Percentiles rank a stretch among this genome's conserved stretches.
Evolutionary conservation across 1,140 invertebrate species (phyloP).

Genomic region (Gryllus bimaculatus): DNA sequence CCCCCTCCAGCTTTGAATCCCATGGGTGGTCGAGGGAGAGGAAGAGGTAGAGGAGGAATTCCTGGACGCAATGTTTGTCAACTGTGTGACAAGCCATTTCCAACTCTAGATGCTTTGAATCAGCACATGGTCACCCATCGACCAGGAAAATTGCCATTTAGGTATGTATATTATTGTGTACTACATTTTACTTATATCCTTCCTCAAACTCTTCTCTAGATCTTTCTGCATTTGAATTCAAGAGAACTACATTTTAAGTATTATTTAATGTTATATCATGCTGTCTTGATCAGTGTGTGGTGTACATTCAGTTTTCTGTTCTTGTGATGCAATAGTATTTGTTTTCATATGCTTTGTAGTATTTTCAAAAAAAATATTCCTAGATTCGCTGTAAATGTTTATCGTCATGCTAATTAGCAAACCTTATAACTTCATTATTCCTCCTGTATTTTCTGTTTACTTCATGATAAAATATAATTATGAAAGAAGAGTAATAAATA

Average conservation of each 20-base stretch:
- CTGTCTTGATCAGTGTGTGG: neutral
- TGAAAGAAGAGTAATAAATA: no score
- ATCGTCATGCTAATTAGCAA: no score
- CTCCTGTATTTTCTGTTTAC: no score
- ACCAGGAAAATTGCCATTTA: conserved; percentile 39
- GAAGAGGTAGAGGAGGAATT: conserved; percentile 14
- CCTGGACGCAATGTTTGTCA: conserved; percentile 33
- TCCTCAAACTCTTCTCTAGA: neutral
- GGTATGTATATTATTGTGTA: conserved; percentile 28
- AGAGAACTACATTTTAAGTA: neutral
- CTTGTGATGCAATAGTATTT: no score
- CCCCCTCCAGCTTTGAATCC: conserved; percentile 27
- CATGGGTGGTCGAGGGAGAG: conserved; percentile 33
- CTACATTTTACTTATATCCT: no score
- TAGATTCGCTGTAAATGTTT: no score
- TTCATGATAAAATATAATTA: no score
- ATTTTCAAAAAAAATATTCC: no score
- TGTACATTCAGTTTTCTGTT: neutral
- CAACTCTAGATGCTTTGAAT: conserved; percentile 38
- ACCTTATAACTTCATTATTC: no score
- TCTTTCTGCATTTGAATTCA: neutral
- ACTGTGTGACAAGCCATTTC: conserved; percentile 43
- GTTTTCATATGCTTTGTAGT: no score
- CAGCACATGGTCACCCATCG: conserved; percentile 41
- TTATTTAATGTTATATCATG: neutral